Percentiles rank a stretch among this genome's conserved stretches.
Conservation (phyloP, 2,888 invertebrate species). For the Orthosia gothica region DNA sequence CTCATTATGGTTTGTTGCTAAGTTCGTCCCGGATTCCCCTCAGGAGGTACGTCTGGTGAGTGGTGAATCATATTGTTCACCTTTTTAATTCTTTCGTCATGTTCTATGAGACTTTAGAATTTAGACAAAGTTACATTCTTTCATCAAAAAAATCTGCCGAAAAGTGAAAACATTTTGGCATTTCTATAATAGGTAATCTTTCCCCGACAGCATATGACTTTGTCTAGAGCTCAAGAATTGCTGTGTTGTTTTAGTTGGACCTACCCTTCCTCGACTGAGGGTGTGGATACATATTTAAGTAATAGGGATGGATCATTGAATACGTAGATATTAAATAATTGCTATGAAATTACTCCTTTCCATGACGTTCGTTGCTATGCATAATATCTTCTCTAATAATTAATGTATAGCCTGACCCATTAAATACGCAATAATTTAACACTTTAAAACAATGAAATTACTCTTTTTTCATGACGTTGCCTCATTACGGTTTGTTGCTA, state of each 20-base stretch:
- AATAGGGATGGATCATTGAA: too few species aligned
- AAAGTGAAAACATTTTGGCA: too few species aligned
- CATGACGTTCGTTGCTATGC: neutral
- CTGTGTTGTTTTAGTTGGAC: neutral
- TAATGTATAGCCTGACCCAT: constrained; percentile 8
- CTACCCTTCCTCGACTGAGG: neutral
- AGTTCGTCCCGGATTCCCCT: constrained; percentile 11
- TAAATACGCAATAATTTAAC: neutral
- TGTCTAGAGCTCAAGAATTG: too few species aligned
- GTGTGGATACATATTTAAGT: too few species aligned
- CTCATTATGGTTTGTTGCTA: neutral
- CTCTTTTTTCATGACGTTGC: neutral
- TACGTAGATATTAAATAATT: too few species aligned
- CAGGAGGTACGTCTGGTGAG: neutral
- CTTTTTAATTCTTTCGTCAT: too few species aligned
- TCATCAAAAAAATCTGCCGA: too few species aligned
- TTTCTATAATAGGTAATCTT: too few species aligned
- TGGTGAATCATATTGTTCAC: constrained; percentile 23
- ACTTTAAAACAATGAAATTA: neutral
- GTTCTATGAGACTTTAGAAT: too few species aligned
- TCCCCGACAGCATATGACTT: too few species aligned
- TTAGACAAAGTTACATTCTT: too few species aligned
- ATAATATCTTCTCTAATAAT: neutral
- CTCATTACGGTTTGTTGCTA: neutral
- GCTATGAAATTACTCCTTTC: too few species aligned